A percentile compares a stretch with the other conserved stretches of the same genome.
phyloP scores from a whole-genome alignment of 2,797 vertebrate species.

The Aldrovandia affinis region DNA sequence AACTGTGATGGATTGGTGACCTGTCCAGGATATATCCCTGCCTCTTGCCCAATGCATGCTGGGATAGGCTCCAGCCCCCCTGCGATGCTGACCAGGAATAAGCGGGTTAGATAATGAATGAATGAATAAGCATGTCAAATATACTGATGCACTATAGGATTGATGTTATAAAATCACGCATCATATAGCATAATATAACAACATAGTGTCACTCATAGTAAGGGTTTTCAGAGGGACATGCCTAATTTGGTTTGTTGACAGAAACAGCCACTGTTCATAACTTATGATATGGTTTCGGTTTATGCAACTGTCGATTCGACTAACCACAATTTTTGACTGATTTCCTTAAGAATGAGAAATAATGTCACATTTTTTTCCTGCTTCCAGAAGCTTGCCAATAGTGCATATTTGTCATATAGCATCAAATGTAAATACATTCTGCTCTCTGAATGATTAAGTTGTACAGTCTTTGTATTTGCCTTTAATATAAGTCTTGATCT shows the following conservation, averaged over 20 bases:
- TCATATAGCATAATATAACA: too few relatives aligned
- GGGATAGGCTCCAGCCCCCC: too few relatives aligned
- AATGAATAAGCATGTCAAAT: too few relatives aligned
- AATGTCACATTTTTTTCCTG: background rate
- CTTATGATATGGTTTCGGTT: background rate
- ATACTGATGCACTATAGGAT: too few relatives aligned
- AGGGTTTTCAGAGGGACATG: background rate
- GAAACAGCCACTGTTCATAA: background rate
- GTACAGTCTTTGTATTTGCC: background rate
- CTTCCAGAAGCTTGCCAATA: background rate
- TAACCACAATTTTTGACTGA: background rate
- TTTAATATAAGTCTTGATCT: background rate
- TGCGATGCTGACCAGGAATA: too few relatives aligned
- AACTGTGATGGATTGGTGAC: too few relatives aligned
- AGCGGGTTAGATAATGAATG: too few relatives aligned
- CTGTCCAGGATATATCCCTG: too few relatives aligned
- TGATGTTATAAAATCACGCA: too few relatives aligned
- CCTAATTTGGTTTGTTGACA: background rate
- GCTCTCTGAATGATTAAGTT: background rate
- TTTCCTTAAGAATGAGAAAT: conserved; percentile 1
- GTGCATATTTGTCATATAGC: background rate
- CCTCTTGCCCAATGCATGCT: too few relatives aligned
- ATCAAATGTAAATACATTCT: background rate
- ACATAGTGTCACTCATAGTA: background rate
- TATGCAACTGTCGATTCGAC: background rate